Base-by-base conservation (phyloP, 2,797 vertebrate genomes). In the Zenarchopterus dispar region DNA sequence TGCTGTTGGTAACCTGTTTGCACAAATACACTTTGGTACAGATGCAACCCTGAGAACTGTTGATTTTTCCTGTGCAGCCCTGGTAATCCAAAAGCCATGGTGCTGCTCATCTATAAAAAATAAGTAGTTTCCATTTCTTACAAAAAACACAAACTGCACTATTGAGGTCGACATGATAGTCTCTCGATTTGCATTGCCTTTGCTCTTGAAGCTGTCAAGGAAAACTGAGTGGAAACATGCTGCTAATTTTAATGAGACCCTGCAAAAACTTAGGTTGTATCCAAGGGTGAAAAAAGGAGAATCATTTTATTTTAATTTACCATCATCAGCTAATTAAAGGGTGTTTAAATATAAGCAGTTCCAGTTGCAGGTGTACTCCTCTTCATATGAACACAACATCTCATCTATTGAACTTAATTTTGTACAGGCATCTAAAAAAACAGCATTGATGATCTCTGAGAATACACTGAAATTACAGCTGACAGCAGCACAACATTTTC, bases 161-260 rank as follows among this genome's bases (percentile, higher is more conserved):
- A 19, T 9, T 31, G 23, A 50, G 26, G 13, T 56, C 33, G 15
- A 24, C 6, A 19, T 18, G 17, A 42, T 36, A 13, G 1, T 2
- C 7, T 28, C 36, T 53, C 23, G 10, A 47, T 21, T 13, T 24
- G 26, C 41, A 19, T 49, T 19, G 18, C 10, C n/a, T 13, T 44
- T 17, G 6, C 8, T 49, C 44, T 49, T 43, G 15, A 63, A 45
- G 36, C 9, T 46, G 21, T 26, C 15, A 17, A 42, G 26, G 24
- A 65, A 42, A 42, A 69, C 45, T 56, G 22, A 31, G 24, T 43
- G 15, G 51, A 64, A 11, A 19, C 44, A 43, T 57, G 54, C 31
- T 50, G 46, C 11, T 71, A 4, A 5, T 52, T 59, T 70, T 59
- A 78, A 73, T 48, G 56, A 74, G 19, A 45, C 39, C 18, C 6